A percentile compares a stretch with the other conserved stretches of the same genome.
These are phyloP conservation scores for Phymastichus coffea DNA, from an alignment of 1,140 invertebrate genomes.

Conservation along the genomic window DNA sequence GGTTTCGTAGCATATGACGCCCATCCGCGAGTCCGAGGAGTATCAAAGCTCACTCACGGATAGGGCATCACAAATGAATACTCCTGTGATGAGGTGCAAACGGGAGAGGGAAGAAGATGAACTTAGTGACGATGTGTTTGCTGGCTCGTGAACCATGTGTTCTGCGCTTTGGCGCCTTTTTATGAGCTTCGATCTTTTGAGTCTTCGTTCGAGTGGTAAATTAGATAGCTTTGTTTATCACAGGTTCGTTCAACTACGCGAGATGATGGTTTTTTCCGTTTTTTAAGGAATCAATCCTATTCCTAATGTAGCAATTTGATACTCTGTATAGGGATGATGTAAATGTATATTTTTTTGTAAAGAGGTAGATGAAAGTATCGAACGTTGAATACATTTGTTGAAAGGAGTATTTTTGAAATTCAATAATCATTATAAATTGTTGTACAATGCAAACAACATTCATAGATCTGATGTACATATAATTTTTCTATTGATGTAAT, in stretches of 20 bases:
- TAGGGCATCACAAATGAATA: too few species aligned
- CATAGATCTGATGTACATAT: not conserved
- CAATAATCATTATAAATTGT: not conserved
- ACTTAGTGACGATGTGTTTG: not conserved
- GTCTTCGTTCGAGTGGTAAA: not conserved
- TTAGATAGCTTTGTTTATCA: not conserved
- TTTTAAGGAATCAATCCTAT: constrained; percentile 13
- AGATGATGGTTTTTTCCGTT: not conserved
- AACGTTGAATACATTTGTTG: constrained; percentile 3
- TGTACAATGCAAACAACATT: not conserved
- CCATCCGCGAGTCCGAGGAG: constrained; percentile 15
- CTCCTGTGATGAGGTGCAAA: not conserved
- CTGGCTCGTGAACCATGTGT: not conserved
- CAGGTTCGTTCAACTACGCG: not conserved
- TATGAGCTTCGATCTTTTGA: not conserved
- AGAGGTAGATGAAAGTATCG: constrained; percentile 2
- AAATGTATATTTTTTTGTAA: constrained; percentile 23
- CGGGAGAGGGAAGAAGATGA: not conserved
- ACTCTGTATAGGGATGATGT: constrained; percentile 13
- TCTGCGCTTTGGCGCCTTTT: not conserved
- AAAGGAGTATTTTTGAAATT: constrained; percentile 23
- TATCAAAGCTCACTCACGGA: too few species aligned
- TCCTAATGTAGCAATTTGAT: constrained; percentile 19
- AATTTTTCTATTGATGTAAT: not conserved
- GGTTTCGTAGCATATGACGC: constrained; percentile 37